Percentiles rank a stretch among this genome's conserved stretches.
phyloP scores from a whole-genome alignment of 35 echinoderm and acorn worm species.

The Chiridota heheva region DNA sequence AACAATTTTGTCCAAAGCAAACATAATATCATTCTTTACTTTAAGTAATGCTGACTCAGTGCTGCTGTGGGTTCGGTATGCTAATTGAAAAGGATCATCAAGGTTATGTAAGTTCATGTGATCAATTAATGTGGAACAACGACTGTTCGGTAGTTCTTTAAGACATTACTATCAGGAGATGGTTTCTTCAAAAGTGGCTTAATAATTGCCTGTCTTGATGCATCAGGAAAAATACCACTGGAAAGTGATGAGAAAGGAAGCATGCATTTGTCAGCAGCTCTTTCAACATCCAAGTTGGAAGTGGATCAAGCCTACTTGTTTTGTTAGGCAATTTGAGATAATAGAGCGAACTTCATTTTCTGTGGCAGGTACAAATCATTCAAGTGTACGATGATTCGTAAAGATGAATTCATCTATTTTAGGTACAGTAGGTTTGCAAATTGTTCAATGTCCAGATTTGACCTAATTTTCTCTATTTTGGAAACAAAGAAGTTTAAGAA shows the following conservation, averaged over 20 bases:
- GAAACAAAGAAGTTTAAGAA: no score
- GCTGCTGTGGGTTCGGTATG: conserved; percentile 35
- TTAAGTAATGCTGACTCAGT: conserved; percentile 45
- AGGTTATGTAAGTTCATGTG: conserved; percentile 28
- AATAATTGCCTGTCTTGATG: conserved; percentile 14
- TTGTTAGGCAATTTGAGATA: conserved; percentile 10
- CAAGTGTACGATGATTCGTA: no score
- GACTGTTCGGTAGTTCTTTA: conserved; percentile 37
- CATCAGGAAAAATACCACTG: conserved; percentile 17
- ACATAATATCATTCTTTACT: conserved; percentile 51
- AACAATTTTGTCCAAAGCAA: conserved; percentile 37
- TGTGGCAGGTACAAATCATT: conserved; percentile 7
- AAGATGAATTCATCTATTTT: no score
- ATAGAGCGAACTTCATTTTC: conserved; percentile 24
- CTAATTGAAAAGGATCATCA: conserved; percentile 37
- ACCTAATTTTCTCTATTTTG: no score
- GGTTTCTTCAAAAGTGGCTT: conserved; percentile 32
- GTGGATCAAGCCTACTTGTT: conserved; percentile 50
- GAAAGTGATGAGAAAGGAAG: conserved; percentile 2
- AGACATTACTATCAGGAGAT: conserved; percentile 16
- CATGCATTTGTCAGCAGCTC: conserved; percentile 2
- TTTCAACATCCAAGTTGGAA: conserved; percentile 29
- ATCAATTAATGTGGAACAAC: conserved; percentile 2
- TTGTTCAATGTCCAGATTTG: no score
- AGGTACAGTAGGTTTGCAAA: no score